Evolutionary conservation across 2,797 vertebrate species (phyloP).

Genomic region (Adrianichthys oophorus): DNA sequence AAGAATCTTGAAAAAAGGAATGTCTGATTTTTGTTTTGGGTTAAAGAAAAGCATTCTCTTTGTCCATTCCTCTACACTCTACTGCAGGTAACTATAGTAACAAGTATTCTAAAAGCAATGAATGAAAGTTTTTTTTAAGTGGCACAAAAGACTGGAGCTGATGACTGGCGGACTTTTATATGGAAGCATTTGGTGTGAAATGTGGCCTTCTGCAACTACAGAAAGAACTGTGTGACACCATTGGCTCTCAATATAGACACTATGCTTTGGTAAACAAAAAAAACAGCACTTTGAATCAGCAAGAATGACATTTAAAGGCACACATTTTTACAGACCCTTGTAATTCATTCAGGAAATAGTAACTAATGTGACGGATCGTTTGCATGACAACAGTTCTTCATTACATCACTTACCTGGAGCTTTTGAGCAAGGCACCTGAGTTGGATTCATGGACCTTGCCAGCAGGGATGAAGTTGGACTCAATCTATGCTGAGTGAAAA

Average conservation of each 20-base stretch:
- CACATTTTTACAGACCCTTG: too few species aligned
- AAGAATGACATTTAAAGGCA: too few species aligned
- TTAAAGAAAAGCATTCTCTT: neutral
- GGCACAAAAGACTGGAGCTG: neutral
- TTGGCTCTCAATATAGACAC: neutral
- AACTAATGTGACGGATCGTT: too few species aligned
- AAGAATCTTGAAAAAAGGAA: too few species aligned
- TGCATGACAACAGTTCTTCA: neutral
- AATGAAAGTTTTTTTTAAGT: neutral
- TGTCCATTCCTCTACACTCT: neutral
- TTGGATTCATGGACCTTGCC: neutral
- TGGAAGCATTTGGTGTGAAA: slow-evolving; percentile 7
- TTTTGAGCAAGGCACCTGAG: slow-evolving; percentile 7
- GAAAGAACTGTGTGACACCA: neutral
- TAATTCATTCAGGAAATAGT: too few species aligned
- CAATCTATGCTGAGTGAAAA: slow-evolving; percentile 21
- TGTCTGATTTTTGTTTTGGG: neutral
- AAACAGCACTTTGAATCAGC: too few species aligned
- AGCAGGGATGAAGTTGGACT: slow-evolving; percentile 1
- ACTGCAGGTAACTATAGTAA: slow-evolving; percentile 24
- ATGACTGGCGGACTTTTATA: neutral
- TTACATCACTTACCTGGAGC: neutral
- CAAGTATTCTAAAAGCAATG: neutral
- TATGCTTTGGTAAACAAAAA: neutral
- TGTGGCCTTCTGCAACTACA: neutral